Evolutionary conservation across 2,113 vertebrate species (phyloP), one percentile per base, ranked within the genome.

Genomic region (Amphiprion ocellaris): DNA sequence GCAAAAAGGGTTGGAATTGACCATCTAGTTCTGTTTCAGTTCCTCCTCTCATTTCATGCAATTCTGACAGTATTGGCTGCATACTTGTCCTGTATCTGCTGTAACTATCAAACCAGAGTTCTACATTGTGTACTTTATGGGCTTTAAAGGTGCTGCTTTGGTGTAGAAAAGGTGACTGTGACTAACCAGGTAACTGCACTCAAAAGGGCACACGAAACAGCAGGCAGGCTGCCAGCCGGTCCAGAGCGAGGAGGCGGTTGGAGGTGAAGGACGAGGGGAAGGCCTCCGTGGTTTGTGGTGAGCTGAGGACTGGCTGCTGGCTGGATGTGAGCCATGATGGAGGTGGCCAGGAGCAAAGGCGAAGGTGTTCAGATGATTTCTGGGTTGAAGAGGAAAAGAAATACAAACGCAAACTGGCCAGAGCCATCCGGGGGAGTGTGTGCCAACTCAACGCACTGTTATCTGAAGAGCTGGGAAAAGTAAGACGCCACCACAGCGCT

Each of bases 341-440:
- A 83, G 11, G 52, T 39, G 89, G 77, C 60, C 84, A 68, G 61
- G 88, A 79, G 71, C 78, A 28, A 16, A 81, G 90, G 23, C 84
- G 72, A 58, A 86, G 90, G 90, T 96, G 94, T 87, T 89, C 92
- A 33, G 96, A 97, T 78, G 96, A 97, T 84, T 82, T 96, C 66
- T 96, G 96, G 96, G 93, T 97, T 10, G 91, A 93, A 87, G 95
- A 97, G 73, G 90, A 82, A 79, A 96, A 93, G 90, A 94, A 68
- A 19, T 93, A 89, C 52, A 94, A 94, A 82, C 89, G 87, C 87
- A 95, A 91, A 85, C 69, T 95, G 87, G 90, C 91, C 77, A 90
- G 93, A 74, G 88, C 56, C 11, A 65, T 76, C 46, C 74, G 92
- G 85, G 82, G 83, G 72, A 84, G 91, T 88, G 80, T 93, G 74